A percentile compares a stretch with the other conserved stretches of the same genome.
These are phyloP conservation scores for Cheilosia pagana DNA, from an alignment of 2,888 invertebrate species.

Conservation along the genomic window DNA sequence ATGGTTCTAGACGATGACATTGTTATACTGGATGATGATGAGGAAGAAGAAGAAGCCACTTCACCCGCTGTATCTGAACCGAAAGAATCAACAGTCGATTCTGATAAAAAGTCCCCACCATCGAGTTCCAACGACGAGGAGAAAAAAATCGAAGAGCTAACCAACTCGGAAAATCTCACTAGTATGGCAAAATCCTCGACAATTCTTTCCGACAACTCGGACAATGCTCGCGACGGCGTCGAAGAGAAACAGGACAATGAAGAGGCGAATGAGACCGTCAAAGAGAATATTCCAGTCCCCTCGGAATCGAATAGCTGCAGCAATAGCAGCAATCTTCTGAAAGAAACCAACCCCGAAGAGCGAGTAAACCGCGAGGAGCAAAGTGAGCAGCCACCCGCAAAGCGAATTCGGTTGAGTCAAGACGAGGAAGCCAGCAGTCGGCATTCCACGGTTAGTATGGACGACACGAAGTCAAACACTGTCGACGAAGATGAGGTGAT, in stretches of 20 bases:
- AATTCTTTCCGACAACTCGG: slow-evolving; percentile 79
- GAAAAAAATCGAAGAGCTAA: slow-evolving; percentile 31
- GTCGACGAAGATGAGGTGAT: slow-evolving; percentile 37
- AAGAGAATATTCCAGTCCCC: slow-evolving; percentile 39
- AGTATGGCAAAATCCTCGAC: slow-evolving; percentile 12
- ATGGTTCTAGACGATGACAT: slow-evolving; percentile 76
- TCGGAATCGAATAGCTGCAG: slow-evolving; percentile 79
- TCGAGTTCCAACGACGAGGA: slow-evolving; percentile 11
- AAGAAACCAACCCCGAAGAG: slow-evolving; percentile 55
- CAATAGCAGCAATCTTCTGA: slow-evolving; percentile 79
- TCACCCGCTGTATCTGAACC: slow-evolving; percentile 2
- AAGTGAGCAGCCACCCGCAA: slow-evolving; percentile 76
- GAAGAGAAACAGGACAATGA: slow-evolving; percentile 68
- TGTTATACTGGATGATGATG: slow-evolving; percentile 78
- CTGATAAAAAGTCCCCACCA: slow-evolving; percentile 18
- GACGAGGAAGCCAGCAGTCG: slow-evolving; percentile 68
- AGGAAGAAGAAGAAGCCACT: slow-evolving; percentile 69
- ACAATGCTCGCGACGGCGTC: slow-evolving; percentile 81
- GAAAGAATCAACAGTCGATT: slow-evolving; percentile 3
- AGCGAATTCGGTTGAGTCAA: slow-evolving; percentile 76
- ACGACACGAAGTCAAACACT: slow-evolving; percentile 45
- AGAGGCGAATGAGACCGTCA: neutral
- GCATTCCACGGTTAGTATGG: slow-evolving; percentile 38
- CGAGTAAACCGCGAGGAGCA: slow-evolving; percentile 34
- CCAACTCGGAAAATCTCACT: slow-evolving; percentile 40